Evolutionary conservation across 2,113 vertebrate genomes (phyloP).

Genomic region (Tichodroma muraria): DNA sequence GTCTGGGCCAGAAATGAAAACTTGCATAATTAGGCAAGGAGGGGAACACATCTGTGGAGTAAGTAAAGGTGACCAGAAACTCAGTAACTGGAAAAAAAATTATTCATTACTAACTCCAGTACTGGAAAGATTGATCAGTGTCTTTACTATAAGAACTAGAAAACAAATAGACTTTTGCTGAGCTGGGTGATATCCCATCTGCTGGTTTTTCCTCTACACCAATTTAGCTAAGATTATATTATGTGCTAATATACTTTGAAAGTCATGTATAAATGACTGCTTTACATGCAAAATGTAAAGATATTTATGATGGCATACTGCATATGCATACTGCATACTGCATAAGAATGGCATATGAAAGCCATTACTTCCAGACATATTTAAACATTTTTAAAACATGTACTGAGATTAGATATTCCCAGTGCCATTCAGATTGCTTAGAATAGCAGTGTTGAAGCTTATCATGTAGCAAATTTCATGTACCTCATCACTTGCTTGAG

Average conservation of each 20-base stretch:
- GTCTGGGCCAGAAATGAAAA: not conserved
- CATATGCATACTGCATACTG: too few species aligned
- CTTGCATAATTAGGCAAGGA: not conserved
- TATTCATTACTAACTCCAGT: not conserved
- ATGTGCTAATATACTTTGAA: not conserved
- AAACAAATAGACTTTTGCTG: not conserved
- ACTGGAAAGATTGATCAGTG: not conserved
- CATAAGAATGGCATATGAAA: too few species aligned
- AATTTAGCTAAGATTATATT: not conserved
- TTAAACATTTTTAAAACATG: not conserved
- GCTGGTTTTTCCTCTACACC: not conserved
- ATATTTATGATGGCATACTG: not conserved
- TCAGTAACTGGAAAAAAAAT: not conserved
- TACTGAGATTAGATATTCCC: not conserved
- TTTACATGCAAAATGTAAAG: not conserved
- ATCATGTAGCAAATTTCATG: not conserved
- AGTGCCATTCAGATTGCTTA: not conserved
- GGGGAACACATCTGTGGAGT: not conserved
- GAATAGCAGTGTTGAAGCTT: conserved; percentile 6
- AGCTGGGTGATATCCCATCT: not conserved
- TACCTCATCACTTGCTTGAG: not conserved
- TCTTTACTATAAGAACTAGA: not conserved
- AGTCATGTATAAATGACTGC: not conserved
- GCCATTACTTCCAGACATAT: not conserved
- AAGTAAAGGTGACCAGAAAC: not conserved